Evolutionary conservation across 2,113 vertebrate genomes (phyloP), one percentile per base, ranked within the genome.

Genomic region (Rhinichthys klamathensis): DNA sequence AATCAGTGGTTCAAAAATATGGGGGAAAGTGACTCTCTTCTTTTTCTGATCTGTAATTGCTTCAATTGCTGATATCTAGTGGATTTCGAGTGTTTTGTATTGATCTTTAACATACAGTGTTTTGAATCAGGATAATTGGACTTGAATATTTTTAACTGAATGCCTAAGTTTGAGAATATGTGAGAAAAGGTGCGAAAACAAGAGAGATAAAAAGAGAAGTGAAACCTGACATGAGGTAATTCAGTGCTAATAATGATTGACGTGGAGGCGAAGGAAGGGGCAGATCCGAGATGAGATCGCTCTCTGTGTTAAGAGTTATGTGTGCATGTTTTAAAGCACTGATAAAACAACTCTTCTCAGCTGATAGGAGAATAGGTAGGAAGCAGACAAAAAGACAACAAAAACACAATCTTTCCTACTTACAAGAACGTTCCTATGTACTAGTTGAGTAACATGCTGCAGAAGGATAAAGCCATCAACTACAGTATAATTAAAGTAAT

Each of bases 281-380:
- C 12, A 38, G 80, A 72, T 35, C 2, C 6, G 11, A 82, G 27
- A 82, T 35, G 61, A 54, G 44, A 82, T 82, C 27, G 2, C 44
- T 13, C 38, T n/a, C 5, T 21, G 41, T 32, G 79, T 69, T 49
- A 46, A 67, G 61, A 67, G 27, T 27, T 69, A 15, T 27, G n/a
- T 60, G 78, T 46, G 15, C 78, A 3, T 81, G 27, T 49, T 51
- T 82, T 82, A 72, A 72, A 56, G 30, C 32, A 27, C 65, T 27
- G 63, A 82, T 72, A 72, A 72, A 72, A 56, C 80, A 56, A 82
- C 23, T 15, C 5, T 67, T 70, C 12, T 56, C 11, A 56, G 10
- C 67, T 56, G 65, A 82, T 82, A 58, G 46, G 80, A 82, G 46
- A 72, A n/a, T n/a, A n/a, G n/a, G n/a, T n/a, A n/a, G n/a, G n/a